A percentile compares a stretch with the other conserved stretches of the same genome.
phyloP scores from a whole-genome alignment of 2,888 invertebrate species.

The Pterostichus niger region DNA sequence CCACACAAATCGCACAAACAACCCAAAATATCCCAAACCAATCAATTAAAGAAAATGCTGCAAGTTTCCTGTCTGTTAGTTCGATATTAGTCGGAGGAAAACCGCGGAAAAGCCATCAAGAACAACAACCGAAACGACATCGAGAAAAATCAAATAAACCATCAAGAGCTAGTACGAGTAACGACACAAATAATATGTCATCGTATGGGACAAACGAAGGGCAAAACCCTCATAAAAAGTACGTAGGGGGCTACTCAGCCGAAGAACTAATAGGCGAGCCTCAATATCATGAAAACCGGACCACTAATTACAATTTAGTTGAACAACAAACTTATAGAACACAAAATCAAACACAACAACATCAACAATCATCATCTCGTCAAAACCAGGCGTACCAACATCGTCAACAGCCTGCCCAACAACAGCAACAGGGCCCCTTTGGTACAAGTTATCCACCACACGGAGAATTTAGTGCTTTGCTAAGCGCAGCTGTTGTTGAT shows the following conservation, averaged over 20 bases:
- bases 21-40: not conserved
- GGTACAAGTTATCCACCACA: not conserved
- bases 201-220: not conserved
- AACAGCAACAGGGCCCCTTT: not conserved
- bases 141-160: not conserved
- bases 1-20: too few relatives aligned
- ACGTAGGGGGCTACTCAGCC: constrained; percentile 74
- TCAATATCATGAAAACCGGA: constrained; percentile 60
- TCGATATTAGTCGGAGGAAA: constrained; percentile 74
- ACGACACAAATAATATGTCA: too few relatives aligned
- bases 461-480: constrained; percentile 40
- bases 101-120: constrained; percentile 1
- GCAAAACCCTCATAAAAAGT: not conserved
- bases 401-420: not conserved
- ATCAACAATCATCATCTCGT: too few relatives aligned
- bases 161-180: too few relatives aligned
- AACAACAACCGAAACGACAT: constrained; percentile 24
- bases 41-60: constrained; percentile 69
- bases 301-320: constrained; percentile 55
- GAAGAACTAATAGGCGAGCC: constrained; percentile 76
- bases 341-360: constrained; percentile 47
- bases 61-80: constrained; percentile 82
- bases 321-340: constrained; percentile 1
- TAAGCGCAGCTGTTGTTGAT: constrained; percentile 48
- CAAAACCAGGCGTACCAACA: constrained; percentile 19